phyloP scores from a whole-genome alignment of 2,113 vertebrate species.

The Lasiurus borealis region DNA sequence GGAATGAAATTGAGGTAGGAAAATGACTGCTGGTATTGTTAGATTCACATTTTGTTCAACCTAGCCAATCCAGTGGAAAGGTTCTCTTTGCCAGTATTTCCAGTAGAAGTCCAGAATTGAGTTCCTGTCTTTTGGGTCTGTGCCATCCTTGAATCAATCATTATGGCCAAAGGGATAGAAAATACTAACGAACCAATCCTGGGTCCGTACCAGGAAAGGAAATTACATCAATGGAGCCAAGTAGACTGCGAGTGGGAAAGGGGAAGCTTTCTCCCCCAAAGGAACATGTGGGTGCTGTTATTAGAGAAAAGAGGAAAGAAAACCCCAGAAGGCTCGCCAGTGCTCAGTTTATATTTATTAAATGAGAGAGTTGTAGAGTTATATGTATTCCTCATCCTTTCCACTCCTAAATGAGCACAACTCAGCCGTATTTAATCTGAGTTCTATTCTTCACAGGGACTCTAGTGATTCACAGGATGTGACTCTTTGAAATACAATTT shows the following conservation, averaged over 20 bases:
- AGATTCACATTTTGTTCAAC: not conserved
- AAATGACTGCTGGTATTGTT: not conserved
- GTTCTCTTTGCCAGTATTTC: constrained; percentile 19
- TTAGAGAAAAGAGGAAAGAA: not conserved
- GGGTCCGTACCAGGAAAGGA: not conserved
- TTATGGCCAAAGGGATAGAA: not conserved
- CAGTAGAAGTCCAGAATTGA: not conserved
- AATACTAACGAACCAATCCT: not conserved
- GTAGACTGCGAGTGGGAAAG: not conserved
- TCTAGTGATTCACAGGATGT: not conserved
- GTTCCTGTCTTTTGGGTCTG: not conserved
- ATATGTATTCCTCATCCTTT: not conserved
- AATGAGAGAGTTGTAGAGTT: not conserved
- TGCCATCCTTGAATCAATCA: constrained; percentile 31
- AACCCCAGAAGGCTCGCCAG: not conserved
- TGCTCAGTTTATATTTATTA: not conserved
- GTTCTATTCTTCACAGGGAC: not conserved
- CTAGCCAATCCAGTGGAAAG: not conserved
- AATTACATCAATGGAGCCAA: not conserved
- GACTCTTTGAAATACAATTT: not conserved
- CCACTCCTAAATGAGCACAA: not conserved
- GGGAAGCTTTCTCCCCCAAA: not conserved
- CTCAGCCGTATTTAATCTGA: not conserved
- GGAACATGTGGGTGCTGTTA: not conserved
- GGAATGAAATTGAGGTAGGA: not conserved